phyloP scores from a whole-genome alignment of 2,797 vertebrate species.

The Remorina albescens region DNA sequence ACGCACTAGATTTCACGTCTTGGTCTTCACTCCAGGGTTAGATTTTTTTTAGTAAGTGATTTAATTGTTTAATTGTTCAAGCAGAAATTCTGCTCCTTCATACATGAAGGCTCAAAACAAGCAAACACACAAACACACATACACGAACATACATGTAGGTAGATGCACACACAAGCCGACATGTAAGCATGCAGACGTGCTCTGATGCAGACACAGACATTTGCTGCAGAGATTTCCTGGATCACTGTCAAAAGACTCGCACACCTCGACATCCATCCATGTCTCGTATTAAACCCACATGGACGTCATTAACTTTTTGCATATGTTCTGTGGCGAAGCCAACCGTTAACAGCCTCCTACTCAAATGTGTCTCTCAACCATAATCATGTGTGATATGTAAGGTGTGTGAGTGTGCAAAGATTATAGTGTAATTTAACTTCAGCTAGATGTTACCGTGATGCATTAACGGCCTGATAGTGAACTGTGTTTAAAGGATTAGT shows the following conservation, averaged over 20 bases:
- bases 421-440: not conserved
- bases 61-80: constrained; percentile 31
- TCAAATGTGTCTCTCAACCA: not conserved
- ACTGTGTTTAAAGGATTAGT: not conserved
- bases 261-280: constrained; percentile 28
- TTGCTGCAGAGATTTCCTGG: not conserved
- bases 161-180: not conserved
- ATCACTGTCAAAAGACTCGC: constrained; percentile 29
- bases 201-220: constrained; percentile 4
- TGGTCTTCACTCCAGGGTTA: constrained; percentile 21
- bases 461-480: not conserved
- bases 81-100: constrained; percentile 6
- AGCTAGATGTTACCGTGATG: not conserved
- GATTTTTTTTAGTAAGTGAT: not conserved
- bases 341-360: not conserved
- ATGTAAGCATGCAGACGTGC: not conserved
- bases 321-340: not conserved
- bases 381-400: not conserved
- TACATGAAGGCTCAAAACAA: constrained; percentile 6
- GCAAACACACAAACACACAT: not conserved
- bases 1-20: constrained; percentile 31
- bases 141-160: not conserved
- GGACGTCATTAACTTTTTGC: constrained; percentile 13
- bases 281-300: constrained; percentile 14
- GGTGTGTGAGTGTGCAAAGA: too few species aligned